Evolutionary conservation across 2,888 invertebrate species (phyloP).

Genomic region (Thecocarcelia acutangulata): DNA sequence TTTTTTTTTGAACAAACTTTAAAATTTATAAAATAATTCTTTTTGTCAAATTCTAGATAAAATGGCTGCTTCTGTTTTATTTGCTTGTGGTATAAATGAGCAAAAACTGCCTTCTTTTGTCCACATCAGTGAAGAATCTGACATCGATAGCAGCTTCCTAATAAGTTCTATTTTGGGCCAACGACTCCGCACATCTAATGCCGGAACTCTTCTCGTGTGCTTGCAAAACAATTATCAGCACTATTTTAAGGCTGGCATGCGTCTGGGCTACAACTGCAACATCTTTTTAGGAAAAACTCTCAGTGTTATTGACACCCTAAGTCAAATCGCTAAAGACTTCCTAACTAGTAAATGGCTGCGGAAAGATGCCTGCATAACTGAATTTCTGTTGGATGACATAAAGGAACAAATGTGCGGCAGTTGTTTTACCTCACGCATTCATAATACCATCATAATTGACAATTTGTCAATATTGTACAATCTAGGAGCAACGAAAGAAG

Average conservation of each 20-base stretch:
- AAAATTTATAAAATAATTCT: no score
- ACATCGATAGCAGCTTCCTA: slow-evolving; percentile 88
- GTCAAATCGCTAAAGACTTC: slow-evolving; percentile 81
- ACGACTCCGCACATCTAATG: slow-evolving; percentile 83
- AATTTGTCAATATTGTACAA: slow-evolving; percentile 88
- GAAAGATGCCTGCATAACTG: slow-evolving; percentile 79
- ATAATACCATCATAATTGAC: slow-evolving; percentile 86
- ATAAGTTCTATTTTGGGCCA: slow-evolving; percentile 86
- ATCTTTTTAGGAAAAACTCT: slow-evolving; percentile 82
- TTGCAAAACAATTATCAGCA: slow-evolving; percentile 88
- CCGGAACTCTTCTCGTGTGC: slow-evolving; percentile 85
- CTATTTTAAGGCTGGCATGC: slow-evolving; percentile 88
- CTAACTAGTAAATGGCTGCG: slow-evolving; percentile 77
- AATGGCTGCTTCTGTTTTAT: slow-evolving; percentile 85
- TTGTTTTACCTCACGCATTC: slow-evolving; percentile 75
- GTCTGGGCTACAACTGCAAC: slow-evolving; percentile 87
- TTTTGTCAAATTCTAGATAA: slow-evolving; percentile 20
- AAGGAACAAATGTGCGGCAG: slow-evolving; percentile 72
- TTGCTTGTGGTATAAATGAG: slow-evolving; percentile 85
- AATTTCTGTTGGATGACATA: slow-evolving; percentile 74
- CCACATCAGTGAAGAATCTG: slow-evolving; percentile 86
- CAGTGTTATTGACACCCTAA: slow-evolving; percentile 83
- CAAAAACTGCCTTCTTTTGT: slow-evolving; percentile 83
- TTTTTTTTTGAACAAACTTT: no score
- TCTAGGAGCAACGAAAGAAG: slow-evolving; percentile 81